Percentiles rank a stretch among this genome's conserved stretches.
phyloP scores from a whole-genome alignment of 92 coral and sea anemone species.

The Pocillopora grandis region DNA sequence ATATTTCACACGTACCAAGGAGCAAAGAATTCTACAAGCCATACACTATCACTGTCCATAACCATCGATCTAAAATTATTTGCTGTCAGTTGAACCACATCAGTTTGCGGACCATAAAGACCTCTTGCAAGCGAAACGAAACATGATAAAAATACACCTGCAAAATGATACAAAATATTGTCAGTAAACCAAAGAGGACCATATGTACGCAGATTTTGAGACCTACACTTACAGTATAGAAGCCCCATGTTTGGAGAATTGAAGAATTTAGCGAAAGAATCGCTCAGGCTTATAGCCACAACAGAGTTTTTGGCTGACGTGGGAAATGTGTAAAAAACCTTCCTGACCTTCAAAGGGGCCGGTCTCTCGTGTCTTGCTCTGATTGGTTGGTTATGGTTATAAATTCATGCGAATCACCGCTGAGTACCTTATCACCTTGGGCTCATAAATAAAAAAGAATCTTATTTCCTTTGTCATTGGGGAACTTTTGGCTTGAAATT shows the following conservation, averaged over 20 bases:
- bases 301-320: conserved; percentile 27
- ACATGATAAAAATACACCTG: conserved; percentile 68
- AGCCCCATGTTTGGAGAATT: conserved; percentile 27
- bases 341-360: conserved; percentile 75
- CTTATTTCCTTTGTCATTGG: neutral
- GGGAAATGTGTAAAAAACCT: conserved; percentile 20
- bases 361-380: conserved; percentile 93
- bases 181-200: neutral
- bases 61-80: conserved; percentile 86
- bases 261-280: neutral
- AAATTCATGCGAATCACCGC: conserved; percentile 45
- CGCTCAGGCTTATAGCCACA: neutral
- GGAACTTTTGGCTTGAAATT: neutral
- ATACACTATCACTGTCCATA: conserved; percentile 81
- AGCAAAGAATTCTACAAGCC: conserved; percentile 98
- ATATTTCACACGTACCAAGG: conserved; percentile 78
- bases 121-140: conserved; percentile 65
- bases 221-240: conserved; percentile 8
- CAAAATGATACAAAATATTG: conserved; percentile 19
- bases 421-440: conserved; percentile 12
- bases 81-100: conserved; percentile 91
- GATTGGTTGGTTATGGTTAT: conserved; percentile 63
- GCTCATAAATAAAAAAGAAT: conserved; percentile 31
- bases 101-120: conserved; percentile 83
- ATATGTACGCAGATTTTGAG: neutral